These are phyloP conservation scores for Nibea coibor DNA, from an alignment of 2,113 vertebrate genomes.

Conservation along the genomic window DNA sequence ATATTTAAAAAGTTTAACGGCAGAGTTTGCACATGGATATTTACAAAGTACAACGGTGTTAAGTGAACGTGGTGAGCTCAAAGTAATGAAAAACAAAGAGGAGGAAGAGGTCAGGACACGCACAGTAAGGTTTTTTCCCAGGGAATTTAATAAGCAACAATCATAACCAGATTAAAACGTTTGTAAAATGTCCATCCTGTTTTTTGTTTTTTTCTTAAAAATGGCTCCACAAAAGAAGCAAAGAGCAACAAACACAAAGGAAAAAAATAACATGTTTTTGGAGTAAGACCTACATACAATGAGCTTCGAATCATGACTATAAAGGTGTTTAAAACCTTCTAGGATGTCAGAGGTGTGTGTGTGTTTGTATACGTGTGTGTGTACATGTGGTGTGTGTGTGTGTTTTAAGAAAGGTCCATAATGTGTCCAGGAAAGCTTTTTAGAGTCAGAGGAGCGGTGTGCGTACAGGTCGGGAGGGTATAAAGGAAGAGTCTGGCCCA, in stretches of 20 bases:
- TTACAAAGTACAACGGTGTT: slow-evolving; percentile 53
- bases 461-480: slow-evolving; percentile 59
- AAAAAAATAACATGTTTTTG: slow-evolving; percentile 67
- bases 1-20: slow-evolving; percentile 46
- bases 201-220: slow-evolving; percentile 78
- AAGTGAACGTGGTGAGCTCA: slow-evolving; percentile 20
- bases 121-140: slow-evolving; percentile 72
- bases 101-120: slow-evolving; percentile 75
- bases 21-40: slow-evolving; percentile 49
- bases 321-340: slow-evolving; percentile 77
- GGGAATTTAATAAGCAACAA: slow-evolving; percentile 85
- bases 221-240: slow-evolving; percentile 88
- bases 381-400: slow-evolving; percentile 4
- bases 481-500: slow-evolving; percentile 62
- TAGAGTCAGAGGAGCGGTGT: slow-evolving; percentile 86
- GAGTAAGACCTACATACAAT: slow-evolving; percentile 81
- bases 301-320: slow-evolving; percentile 77
- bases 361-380: slow-evolving; percentile 12
- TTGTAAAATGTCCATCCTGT: slow-evolving; percentile 81
- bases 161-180: slow-evolving; percentile 83
- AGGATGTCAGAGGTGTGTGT: slow-evolving; percentile 67
- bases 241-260: slow-evolving; percentile 85
- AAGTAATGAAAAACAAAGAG: slow-evolving; percentile 12
- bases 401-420: slow-evolving; percentile 79
- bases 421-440: slow-evolving; percentile 87